These are phyloP conservation scores for Aphelenchoides besseyi DNA, from an alignment of 1,140 invertebrate species.

Conservation along the genomic window DNA sequence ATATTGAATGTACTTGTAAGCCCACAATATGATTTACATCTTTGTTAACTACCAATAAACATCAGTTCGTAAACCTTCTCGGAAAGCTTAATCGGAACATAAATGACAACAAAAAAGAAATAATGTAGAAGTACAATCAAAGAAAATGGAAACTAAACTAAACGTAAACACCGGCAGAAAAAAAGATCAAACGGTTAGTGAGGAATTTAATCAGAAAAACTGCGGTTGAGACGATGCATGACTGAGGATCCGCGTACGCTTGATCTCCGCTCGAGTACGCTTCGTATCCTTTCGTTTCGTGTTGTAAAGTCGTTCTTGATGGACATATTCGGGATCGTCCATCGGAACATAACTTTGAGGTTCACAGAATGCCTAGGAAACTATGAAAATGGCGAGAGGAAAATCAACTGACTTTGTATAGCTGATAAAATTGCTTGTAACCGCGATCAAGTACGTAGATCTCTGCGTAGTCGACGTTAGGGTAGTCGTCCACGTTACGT, in stretches of 20 bases:
- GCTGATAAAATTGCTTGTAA: slow-evolving; percentile 80
- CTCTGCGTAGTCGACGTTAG: slow-evolving; percentile 83
- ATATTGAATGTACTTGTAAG: too few species aligned
- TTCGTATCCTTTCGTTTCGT: neutral
- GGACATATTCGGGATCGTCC: neutral
- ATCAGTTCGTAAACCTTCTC: too few species aligned
- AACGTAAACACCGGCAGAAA: too few species aligned
- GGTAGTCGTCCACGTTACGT: slow-evolving; percentile 79
- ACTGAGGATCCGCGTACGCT: neutral
- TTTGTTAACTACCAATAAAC: too few species aligned
- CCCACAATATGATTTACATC: too few species aligned
- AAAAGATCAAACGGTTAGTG: neutral
- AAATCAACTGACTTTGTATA: slow-evolving; percentile 12
- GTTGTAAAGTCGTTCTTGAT: neutral
- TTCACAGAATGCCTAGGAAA: neutral
- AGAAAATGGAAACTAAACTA: too few species aligned
- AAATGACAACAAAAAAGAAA: too few species aligned
- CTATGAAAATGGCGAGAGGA: neutral
- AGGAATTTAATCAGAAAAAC: neutral
- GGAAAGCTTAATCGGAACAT: too few species aligned
- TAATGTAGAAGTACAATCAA: too few species aligned
- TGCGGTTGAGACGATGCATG: neutral
- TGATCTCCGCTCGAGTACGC: neutral
- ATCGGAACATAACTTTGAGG: neutral
- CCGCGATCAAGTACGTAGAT: slow-evolving; percentile 89